Evolutionary conservation across 2,888 invertebrate genomes (phyloP).

Genomic region (Tetheella fluctuosa): DNA sequence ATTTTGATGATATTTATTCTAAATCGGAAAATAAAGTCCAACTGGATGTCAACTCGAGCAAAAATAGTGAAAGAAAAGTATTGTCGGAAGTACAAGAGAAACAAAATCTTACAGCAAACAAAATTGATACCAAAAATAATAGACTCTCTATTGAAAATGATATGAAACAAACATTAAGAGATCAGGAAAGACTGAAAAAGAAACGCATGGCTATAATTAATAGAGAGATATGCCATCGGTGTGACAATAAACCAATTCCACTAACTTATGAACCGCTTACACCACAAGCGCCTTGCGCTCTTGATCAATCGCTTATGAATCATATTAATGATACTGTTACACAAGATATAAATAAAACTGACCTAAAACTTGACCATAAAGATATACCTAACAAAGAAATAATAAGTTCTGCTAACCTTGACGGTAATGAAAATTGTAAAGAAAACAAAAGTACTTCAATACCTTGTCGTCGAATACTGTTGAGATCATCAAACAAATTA

Average conservation of each 20-base stretch:
- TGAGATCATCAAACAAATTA: constrained; percentile 56
- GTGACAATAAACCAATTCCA: constrained; percentile 53
- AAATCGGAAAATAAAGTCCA: constrained; percentile 23
- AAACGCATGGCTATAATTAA: constrained; percentile 66
- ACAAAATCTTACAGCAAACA: constrained; percentile 29
- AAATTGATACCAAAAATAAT: constrained; percentile 29
- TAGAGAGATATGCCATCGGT: constrained; percentile 51
- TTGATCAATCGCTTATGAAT: background rate
- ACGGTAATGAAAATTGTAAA: constrained; percentile 38
- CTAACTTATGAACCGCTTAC: constrained; percentile 53
- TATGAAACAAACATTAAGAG: constrained; percentile 25
- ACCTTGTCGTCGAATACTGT: constrained; percentile 45
- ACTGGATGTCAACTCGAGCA: constrained; percentile 34
- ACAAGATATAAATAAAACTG: background rate
- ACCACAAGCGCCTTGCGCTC: background rate
- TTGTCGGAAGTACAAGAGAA: constrained; percentile 62
- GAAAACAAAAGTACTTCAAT: constrained; percentile 41
- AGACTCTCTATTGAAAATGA: constrained; percentile 25
- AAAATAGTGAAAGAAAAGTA: constrained; percentile 50
- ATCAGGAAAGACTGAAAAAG: constrained; percentile 52
- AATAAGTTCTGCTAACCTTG: constrained; percentile 18
- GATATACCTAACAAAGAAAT: constrained; percentile 7
- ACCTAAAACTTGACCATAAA: background rate
- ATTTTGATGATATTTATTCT: background rate
- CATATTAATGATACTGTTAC: background rate